Evolutionary conservation across 2,797 vertebrate species (phyloP), one percentile per base, ranked within the genome.

Genomic region (Pitangus sulphuratus): DNA sequence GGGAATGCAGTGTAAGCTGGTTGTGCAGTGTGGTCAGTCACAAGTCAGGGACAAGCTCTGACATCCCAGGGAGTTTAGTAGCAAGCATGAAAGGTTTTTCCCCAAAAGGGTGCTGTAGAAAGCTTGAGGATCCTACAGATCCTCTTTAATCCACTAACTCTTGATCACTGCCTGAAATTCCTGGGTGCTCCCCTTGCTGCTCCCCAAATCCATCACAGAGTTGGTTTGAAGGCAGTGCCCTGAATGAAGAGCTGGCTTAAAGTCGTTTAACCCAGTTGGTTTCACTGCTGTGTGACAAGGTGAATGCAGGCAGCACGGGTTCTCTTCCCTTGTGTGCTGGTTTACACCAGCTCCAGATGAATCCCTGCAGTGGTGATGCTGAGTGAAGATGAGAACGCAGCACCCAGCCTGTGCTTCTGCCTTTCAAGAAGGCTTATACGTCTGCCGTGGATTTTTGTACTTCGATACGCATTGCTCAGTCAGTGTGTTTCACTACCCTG

Each of bases 21-120:
- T 12, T 0, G 8, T 45, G 37, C 40, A 9, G 25, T 2, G n/a
- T 6, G 2, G 39, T 25, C 5, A 2, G 12, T 33, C 4, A 5
- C 37, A 35, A 47, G 50, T 17, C 48, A 84, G 21, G 16, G 28
- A 37, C 47, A 69, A 62, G 19, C 20, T 81, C 30, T 16, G 17
- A 35, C 33, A 72, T 90, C 18, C 53, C 65, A 20, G 24, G 35
- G 13, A 47, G 21, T 44, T 57, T 30, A 66, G 28, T 6, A 53
- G 33, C 24, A 60, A 35, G 40, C 16, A 24, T 19, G 39, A 25
- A 76, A 57, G 39, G 8, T 50, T 64, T 91, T 72, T 13, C 9
- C 15, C 6, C 2, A 1, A 17, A 89, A 39, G 5, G 37, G 28
- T 50, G 14, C 51, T 68, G 10, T 21, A 33, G 53, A 90, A 71